Evolutionary conservation across 2,888 invertebrate species (phyloP).

Genomic region (Entomobrya proxima): DNA sequence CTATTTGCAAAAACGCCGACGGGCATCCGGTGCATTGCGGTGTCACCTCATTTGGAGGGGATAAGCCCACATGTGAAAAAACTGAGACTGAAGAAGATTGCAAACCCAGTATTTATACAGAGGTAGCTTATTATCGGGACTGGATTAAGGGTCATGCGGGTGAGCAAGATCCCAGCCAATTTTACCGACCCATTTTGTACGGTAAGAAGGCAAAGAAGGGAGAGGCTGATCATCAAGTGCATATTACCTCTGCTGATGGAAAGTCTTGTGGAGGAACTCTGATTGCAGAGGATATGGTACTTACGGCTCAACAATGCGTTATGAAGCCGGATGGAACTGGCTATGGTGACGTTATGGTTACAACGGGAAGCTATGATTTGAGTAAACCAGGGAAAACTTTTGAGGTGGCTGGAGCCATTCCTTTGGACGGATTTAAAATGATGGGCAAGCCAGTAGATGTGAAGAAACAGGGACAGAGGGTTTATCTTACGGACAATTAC

Average conservation of each 20-base stretch:
- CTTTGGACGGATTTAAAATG: not conserved
- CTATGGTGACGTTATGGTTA: not conserved
- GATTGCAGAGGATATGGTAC: not conserved
- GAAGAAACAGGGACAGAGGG: not conserved
- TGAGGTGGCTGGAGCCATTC: not conserved
- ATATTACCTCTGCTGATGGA: not conserved
- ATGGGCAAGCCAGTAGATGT: not conserved
- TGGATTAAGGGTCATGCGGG: conserved; percentile 51
- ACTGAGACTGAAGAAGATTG: not conserved
- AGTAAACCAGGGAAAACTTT: not conserved
- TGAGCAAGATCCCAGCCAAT: conserved; percentile 7
- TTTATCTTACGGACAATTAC: conserved; percentile 1
- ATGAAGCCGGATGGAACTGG: not conserved
- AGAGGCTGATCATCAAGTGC: conserved; percentile 14
- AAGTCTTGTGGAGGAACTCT: conserved; percentile 21
- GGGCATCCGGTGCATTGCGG: conserved; percentile 36
- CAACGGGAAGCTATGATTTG: not conserved
- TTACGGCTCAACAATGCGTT: conserved; percentile 53
- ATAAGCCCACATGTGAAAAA: not conserved
- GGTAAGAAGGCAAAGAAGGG: not conserved
- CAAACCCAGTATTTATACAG: conserved; percentile 10
- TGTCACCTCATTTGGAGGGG: conserved; percentile 36
- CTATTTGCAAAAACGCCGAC: conserved; percentile 20
- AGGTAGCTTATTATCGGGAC: conserved; percentile 16
- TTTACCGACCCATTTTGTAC: not conserved